Percentiles rank a stretch among this genome's conserved stretches.
phyloP scores from a whole-genome alignment of 2,113 vertebrate genomes.

The Malurus cyaneus region DNA sequence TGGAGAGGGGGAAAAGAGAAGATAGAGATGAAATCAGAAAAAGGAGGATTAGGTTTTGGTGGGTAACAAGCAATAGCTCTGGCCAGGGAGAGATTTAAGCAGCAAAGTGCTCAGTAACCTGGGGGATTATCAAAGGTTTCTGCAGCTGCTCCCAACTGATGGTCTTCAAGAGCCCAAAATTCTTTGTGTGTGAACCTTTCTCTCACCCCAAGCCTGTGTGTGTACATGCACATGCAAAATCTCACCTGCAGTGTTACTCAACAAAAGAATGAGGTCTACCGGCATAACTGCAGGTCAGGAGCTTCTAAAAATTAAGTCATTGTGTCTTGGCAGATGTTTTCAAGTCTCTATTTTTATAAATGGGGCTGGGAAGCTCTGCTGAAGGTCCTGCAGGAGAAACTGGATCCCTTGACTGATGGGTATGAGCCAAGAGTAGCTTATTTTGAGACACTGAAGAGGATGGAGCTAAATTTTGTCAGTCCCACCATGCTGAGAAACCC shows the following conservation, averaged over 20 bases:
- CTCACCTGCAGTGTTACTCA: no score
- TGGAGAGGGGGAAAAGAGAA: not conserved
- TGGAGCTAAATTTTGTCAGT: not conserved
- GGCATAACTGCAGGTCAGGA: not conserved
- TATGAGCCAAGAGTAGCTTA: not conserved
- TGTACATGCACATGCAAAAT: not conserved
- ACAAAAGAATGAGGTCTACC: no score
- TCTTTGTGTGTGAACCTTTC: not conserved
- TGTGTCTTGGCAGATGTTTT: not conserved
- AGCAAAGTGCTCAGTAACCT: not conserved
- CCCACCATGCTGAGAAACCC: not conserved
- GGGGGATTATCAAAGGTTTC: conserved; percentile 1
- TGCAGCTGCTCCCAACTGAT: not conserved
- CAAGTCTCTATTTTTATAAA: not conserved
- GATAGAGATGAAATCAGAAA: conserved; percentile 6
- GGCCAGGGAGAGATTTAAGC: conserved; percentile 6
- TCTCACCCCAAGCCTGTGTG: not conserved
- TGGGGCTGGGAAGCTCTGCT: not conserved
- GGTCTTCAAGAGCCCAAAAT: not conserved
- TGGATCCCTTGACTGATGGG: not conserved
- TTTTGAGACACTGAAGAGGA: not conserved
- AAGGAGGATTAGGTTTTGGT: conserved; percentile 25
- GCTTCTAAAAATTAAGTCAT: not conserved
- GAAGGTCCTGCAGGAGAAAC: not conserved
- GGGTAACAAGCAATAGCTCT: conserved; percentile 28